Conservation (phyloP, 1,140 invertebrate genomes). For the Probaryconus sp. region DNA sequence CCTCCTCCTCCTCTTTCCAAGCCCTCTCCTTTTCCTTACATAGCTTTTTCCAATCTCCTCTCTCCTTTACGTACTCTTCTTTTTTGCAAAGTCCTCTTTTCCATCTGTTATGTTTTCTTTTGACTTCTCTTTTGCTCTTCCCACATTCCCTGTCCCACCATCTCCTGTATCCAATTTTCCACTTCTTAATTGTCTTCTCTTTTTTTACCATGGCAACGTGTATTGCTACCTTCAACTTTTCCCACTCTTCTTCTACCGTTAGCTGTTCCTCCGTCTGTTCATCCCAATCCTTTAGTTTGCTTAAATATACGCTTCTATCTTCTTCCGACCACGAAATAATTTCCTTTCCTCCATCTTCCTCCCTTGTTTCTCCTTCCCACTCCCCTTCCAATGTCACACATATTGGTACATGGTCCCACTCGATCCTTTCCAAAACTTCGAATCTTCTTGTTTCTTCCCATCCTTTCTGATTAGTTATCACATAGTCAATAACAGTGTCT, state of each 20-base stretch:
- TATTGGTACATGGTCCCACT: constrained; percentile 6
- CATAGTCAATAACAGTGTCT: constrained; percentile 25
- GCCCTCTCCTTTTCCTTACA: too few relatives aligned
- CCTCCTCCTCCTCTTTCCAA: too few relatives aligned
- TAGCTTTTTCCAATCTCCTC: too few relatives aligned
- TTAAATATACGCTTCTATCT: neutral
- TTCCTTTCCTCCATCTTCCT: neutral
- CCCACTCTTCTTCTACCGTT: neutral
- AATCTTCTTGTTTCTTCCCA: neutral
- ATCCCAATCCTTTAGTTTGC: neutral
- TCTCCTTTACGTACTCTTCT: too few relatives aligned
- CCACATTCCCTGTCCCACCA: too few relatives aligned
- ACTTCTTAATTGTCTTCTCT: neutral
- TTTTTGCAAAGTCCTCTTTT: too few relatives aligned
- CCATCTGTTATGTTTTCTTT: too few relatives aligned
- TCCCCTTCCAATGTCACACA: neutral
- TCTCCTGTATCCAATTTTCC: neutral
- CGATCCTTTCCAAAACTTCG: constrained; percentile 1
- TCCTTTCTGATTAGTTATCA: neutral
- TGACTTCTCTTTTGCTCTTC: too few relatives aligned
- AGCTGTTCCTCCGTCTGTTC: too few relatives aligned
- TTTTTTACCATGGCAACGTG: neutral
- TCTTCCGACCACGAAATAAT: neutral
- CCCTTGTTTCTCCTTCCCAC: neutral
- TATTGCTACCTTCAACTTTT: neutral